phyloP scores from a whole-genome alignment of 2,797 vertebrate genomes.

The Pelobates cultripes region DNA sequence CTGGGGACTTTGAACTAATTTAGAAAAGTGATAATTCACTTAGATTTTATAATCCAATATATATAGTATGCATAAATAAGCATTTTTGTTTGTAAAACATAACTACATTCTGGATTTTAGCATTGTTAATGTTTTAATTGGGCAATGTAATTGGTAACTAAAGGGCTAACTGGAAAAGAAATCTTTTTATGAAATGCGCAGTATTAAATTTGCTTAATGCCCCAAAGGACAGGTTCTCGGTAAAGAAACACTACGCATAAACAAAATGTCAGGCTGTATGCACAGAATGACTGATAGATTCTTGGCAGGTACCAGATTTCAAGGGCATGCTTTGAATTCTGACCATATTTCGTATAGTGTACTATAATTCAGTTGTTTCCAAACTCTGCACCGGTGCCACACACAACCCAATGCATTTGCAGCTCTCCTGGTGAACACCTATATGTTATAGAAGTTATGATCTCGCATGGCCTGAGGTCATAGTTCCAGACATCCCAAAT shows the following conservation, averaged over 20 bases:
- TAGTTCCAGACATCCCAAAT: too few relatives aligned
- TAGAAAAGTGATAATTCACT: constrained; percentile 19
- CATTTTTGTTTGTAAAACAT: not conserved
- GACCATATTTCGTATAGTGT: too few relatives aligned
- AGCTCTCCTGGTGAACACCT: too few relatives aligned
- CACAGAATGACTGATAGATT: too few relatives aligned
- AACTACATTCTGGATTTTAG: not conserved
- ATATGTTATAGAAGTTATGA: too few relatives aligned
- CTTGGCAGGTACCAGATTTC: too few relatives aligned
- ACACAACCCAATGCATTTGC: too few relatives aligned
- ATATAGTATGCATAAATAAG: constrained; percentile 32
- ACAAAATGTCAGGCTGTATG: too few relatives aligned
- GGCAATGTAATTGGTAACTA: constrained; percentile 3
- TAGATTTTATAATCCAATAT: constrained; percentile 5
- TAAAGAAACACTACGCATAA: not conserved
- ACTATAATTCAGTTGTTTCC: too few relatives aligned
- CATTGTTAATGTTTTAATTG: not conserved
- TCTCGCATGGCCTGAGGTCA: too few relatives aligned
- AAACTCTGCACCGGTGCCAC: too few relatives aligned
- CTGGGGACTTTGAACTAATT: not conserved
- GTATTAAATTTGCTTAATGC: not conserved
- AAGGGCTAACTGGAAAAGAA: constrained; percentile 10
- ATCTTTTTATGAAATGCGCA: not conserved
- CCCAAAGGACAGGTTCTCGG: not conserved
- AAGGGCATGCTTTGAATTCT: too few relatives aligned